Base-by-base conservation (phyloP, 2,113 vertebrate species). In the Lucifuga dentata region DNA sequence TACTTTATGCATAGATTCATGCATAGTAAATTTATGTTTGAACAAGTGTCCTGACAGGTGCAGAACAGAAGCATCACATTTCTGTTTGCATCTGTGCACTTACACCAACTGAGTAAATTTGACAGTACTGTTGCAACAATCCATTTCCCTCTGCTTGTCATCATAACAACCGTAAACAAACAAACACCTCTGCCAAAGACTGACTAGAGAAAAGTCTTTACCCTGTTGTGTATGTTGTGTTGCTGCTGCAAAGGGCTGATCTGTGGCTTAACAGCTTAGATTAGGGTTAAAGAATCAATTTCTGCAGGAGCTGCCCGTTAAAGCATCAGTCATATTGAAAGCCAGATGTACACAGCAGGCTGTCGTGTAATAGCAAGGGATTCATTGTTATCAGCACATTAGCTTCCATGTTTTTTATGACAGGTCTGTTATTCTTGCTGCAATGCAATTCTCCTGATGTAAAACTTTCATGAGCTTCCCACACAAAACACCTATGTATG, bases 111-210 rank as follows among this genome's bases (percentile, higher is more conserved):
- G n/a, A n/a, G n/a, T n/a, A n/a, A n/a, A n/a, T n/a, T n/a, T 40
- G 38, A 40, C 64, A 76, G 58, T 55, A 35, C 35, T 57, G 29
- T 51, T 45, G 68, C 65, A 21, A 64, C 76, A 78, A 41, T 76
- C 70, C 71, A 76, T 76, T 39, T 24, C 55, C 68, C 73, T 51
- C 63, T 32, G 70, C 80, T 80, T 78, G 73, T 73, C 63, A 63
- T 65, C 64, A 66, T 73, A 78, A 76, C 62, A 77, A 52, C 70
- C 45, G 55, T 76, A 75, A 86, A 74, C 84, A 85, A 77, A 83
- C 41, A 69, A 81, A 79, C 60, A 67, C 55, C 8, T 67, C 69
- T 64, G 70, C 81, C 35, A 59, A 52, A 39, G 52, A 38, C 40
- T n/a, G 36, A 35, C 36, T 36, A n/a, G n/a, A n/a, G n/a, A n/a